phyloP scores from a whole-genome alignment of 2,797 vertebrate species.

The Pyrocephalus nanus region DNA sequence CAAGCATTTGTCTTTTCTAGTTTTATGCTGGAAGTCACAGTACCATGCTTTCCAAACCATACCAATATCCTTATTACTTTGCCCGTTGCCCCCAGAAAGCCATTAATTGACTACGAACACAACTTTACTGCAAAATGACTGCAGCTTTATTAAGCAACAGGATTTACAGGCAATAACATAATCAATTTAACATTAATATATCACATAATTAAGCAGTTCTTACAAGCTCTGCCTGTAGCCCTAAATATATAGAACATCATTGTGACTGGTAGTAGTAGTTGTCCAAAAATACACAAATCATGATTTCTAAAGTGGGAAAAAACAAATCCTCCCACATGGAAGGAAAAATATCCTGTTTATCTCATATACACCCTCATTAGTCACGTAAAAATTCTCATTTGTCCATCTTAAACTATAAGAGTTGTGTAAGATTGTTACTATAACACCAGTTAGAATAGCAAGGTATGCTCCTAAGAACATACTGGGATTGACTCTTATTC shows the following conservation, averaged over 20 bases:
- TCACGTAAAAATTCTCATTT: background rate
- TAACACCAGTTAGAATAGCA: background rate
- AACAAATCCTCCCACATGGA: background rate
- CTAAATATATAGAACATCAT: constrained; percentile 62
- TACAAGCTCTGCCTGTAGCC: constrained; percentile 66
- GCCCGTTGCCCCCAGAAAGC: constrained; percentile 56
- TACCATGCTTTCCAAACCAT: background rate
- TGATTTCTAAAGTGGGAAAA: background rate
- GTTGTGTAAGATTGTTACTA: background rate
- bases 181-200: constrained; percentile 79
- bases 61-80: background rate
- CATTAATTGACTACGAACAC: constrained; percentile 73
- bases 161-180: constrained; percentile 77
- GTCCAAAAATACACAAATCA: background rate
- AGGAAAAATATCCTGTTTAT: background rate
- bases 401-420: background rate
- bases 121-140: constrained; percentile 74
- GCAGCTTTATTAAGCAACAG: constrained; percentile 76
- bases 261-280: constrained; percentile 27
- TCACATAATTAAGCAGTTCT: constrained; percentile 74
- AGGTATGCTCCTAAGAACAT: background rate
- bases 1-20: constrained; percentile 29
- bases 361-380: background rate
- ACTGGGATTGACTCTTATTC: background rate
- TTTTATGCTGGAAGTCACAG: constrained; percentile 33